Evolutionary conservation across 2,113 vertebrate species (phyloP).

Genomic region (Taxidea taxus): DNA sequence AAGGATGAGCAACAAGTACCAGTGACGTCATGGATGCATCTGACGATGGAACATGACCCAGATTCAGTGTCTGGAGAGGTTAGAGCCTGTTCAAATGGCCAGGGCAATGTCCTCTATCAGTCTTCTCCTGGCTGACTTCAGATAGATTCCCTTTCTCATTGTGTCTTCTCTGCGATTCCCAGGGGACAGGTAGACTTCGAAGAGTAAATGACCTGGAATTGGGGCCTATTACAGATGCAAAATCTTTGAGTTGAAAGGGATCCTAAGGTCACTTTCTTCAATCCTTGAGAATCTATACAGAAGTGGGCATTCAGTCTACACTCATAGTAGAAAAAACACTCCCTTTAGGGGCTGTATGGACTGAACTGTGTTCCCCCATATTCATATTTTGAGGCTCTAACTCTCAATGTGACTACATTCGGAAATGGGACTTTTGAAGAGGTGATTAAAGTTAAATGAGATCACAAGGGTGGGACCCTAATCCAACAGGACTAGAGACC

Average conservation of each 20-base stretch:
- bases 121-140: background rate
- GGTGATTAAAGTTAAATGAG: background rate
- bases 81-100: fast-evolving
- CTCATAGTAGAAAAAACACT: background rate
- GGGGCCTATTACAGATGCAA: background rate
- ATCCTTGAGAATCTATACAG: background rate
- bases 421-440: background rate
- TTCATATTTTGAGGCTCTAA: background rate
- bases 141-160: background rate
- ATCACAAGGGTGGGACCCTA: too few relatives aligned
- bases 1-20: background rate
- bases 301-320: background rate
- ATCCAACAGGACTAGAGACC: background rate
- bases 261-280: background rate
- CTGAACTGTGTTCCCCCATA: background rate
- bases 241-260: background rate
- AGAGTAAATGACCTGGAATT: background rate
- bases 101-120: background rate
- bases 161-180: background rate
- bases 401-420: background rate
- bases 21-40: fast-evolving
- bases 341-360: background rate
- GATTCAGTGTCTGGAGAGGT: background rate
- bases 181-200: background rate
- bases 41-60: fast-evolving